Evolutionary conservation across 2,888 invertebrate species (phyloP).

Genomic region (Notodonta ziczac): DNA sequence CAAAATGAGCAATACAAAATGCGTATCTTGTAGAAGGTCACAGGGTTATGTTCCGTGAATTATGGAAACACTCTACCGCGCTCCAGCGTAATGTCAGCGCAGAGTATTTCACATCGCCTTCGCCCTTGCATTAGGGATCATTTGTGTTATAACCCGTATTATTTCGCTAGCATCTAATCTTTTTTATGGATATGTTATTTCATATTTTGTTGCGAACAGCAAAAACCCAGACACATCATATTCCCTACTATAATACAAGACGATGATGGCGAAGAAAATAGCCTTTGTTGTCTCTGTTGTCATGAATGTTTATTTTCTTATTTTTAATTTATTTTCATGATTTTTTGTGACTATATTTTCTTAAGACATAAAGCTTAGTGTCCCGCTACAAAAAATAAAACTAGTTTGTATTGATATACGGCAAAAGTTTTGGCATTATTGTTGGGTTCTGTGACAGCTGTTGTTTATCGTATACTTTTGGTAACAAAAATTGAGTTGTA

Average conservation of each 20-base stretch:
- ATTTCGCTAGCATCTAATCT: background rate
- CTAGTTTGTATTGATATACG: background rate
- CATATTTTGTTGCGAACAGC: background rate
- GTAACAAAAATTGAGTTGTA: background rate
- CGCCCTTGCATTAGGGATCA: background rate
- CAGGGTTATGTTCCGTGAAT: background rate
- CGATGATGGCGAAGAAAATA: no score
- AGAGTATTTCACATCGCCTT: background rate
- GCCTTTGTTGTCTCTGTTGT: no score
- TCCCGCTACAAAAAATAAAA: background rate
- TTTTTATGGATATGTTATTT: constrained; percentile 1
- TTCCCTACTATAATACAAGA: background rate
- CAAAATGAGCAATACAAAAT: constrained; percentile 30
- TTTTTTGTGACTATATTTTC: no score
- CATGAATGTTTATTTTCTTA: no score
- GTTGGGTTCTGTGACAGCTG: background rate
- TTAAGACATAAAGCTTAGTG: no score
- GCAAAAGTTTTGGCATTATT: background rate
- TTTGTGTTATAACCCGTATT: background rate
- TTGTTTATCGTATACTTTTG: no score
- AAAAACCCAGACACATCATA: background rate
- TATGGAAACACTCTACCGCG: background rate
- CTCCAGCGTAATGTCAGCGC: background rate
- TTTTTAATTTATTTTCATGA: no score
- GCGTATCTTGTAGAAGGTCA: background rate